phyloP scores from a whole-genome alignment of 1,140 invertebrate genomes.

The Carposina sasakii region DNA sequence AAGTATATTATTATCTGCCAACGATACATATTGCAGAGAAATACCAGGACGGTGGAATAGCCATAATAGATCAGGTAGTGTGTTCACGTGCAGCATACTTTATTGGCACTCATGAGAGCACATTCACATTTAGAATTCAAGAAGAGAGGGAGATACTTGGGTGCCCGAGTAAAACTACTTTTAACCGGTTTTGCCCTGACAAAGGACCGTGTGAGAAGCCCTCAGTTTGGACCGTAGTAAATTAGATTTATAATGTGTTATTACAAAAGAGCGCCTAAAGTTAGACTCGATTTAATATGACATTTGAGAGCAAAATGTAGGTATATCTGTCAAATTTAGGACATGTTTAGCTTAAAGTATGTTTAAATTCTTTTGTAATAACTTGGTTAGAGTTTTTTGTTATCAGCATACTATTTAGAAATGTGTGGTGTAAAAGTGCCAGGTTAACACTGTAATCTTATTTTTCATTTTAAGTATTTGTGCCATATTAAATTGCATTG shows the following conservation, averaged over 20 bases:
- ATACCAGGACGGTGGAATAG: slow-evolving; percentile 89
- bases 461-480: too few species aligned
- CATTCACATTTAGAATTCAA: slow-evolving; percentile 96
- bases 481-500: too few species aligned
- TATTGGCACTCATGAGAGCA: slow-evolving; percentile 94
- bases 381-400: too few species aligned
- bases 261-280: too few species aligned
- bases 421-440: too few species aligned
- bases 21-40: slow-evolving; percentile 68
- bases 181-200: slow-evolving; percentile 87
- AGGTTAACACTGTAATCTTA: too few species aligned
- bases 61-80: slow-evolving; percentile 97
- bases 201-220: slow-evolving; percentile 51
- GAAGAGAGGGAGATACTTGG: slow-evolving; percentile 97
- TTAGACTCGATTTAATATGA: too few species aligned
- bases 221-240: slow-evolving; percentile 51
- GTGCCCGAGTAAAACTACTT: slow-evolving; percentile 86
- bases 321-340: too few species aligned
- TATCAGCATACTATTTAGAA: too few species aligned
- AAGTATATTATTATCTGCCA: slow-evolving; percentile 45
- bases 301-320: too few species aligned
- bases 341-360: too few species aligned
- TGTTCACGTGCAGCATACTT: slow-evolving; percentile 92
- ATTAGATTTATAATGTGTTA: slow-evolving; percentile 23
- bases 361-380: too few species aligned